Evolutionary conservation across 2,113 vertebrate species (phyloP).

Genomic region (Oreochromis niloticus): DNA sequence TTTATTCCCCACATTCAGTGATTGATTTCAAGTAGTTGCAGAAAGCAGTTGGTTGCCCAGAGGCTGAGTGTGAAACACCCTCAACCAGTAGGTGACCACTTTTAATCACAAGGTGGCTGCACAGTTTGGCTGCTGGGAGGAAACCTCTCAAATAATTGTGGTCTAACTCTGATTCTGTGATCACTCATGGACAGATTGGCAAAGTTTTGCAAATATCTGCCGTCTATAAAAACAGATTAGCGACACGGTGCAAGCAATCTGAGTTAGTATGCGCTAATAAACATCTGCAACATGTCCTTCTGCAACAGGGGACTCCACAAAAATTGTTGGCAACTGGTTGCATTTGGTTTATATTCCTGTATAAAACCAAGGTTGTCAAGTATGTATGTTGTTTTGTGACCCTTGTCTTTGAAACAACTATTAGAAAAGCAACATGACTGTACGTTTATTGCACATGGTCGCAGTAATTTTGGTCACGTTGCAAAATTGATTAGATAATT

Average conservation of each 20-base stretch:
- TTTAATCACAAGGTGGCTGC: background rate
- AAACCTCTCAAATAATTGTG: background rate
- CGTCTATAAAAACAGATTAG: background rate
- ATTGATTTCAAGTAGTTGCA: background rate
- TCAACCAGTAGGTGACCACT: background rate
- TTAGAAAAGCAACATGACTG: background rate
- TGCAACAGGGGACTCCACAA: background rate
- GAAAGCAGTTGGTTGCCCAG: background rate
- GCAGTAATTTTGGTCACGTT: rapidly evolving
- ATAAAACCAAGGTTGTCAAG: background rate
- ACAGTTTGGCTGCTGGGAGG: background rate
- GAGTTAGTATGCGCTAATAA: background rate
- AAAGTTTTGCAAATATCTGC: background rate
- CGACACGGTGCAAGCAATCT: background rate
- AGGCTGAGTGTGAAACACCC: background rate
- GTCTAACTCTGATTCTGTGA: background rate
- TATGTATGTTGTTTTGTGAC: background rate
- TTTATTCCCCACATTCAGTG: background rate
- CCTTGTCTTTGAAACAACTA: background rate
- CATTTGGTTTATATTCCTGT: background rate
- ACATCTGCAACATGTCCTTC: background rate
- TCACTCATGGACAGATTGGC: rapidly evolving
- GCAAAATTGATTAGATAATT: background rate
- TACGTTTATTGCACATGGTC: background rate
- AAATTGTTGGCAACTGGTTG: background rate